Base-by-base conservation (phyloP, 1,140 invertebrate genomes). In the Trinorchestia longiramus region DNA sequence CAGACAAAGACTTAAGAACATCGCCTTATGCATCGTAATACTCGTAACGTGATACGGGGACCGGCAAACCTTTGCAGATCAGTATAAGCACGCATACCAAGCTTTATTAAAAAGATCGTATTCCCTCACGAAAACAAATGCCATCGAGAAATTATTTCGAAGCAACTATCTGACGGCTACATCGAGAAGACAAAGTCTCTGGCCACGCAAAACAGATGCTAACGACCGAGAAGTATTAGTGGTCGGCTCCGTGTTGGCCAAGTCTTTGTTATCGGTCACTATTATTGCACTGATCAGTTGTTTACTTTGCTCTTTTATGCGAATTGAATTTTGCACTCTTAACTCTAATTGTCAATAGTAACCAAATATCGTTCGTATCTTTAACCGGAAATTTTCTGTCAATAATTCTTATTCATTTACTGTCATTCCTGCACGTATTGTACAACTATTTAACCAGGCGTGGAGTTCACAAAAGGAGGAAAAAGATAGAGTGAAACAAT, bases 51-150 rank as follows among this genome's bases (percentile, higher is more conserved):
- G 88, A 90, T 90, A 90, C 88, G 42, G 88, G n/a, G 88, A 90
- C 43, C 88, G 88, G 88, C 88, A 90, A 43, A 41, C 88, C 43
- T 90, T 90, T 90, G 88, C 62, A 77, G 88, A 41, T 90, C 88
- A 90, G 41, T 90, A 90, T 42, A 90, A 90, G 62, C 88, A 15
- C 43, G 88, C 88, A 90, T 90, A 90, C 88, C 88, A 90, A 90
- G n/a, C 88, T 90, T 42, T 90, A 90, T 90, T 90, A 90, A 90
- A 90, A 90, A 90, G 88, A 90, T 90, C 88, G n/a, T 90, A 90
- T 90, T 90, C 43, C 88, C 88, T 90, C 88, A 90, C 88, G 92
- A 94, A 94, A 94, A 94, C 44, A 94, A 94, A 94, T 94, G 92
- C 43, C 92, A 40, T 94, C 44, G 92, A 47, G 92, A 44, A 94